Conservation (phyloP, 2,888 invertebrate species). For the Drosophila neonasuta region DNA sequence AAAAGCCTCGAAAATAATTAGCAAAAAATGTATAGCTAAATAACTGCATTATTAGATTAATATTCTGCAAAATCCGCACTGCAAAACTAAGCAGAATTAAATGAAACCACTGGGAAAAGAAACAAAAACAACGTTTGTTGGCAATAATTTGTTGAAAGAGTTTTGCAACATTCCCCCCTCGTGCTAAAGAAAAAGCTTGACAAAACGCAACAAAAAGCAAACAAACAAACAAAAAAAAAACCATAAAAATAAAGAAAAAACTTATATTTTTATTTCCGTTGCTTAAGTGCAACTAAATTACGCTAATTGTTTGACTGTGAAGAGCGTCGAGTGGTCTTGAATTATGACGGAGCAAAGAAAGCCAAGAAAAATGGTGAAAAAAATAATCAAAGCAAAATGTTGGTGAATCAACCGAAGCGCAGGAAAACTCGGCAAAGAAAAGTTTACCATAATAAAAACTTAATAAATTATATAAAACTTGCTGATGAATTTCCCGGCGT, state of each 20-base stretch:
- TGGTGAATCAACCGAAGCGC: conserved; percentile 32
- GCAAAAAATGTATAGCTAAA: background rate
- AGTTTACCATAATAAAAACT: conserved; percentile 39
- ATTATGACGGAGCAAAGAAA: conserved; percentile 47
- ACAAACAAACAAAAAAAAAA: background rate
- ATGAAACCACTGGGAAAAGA: conserved; percentile 20
- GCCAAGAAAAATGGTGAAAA: conserved; percentile 25
- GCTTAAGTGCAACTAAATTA: conserved; percentile 75
- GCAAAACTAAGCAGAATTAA: conserved; percentile 11
- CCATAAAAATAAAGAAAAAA: conserved; percentile 14
- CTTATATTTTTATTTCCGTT: conserved; percentile 67
- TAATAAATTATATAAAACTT: conserved; percentile 54
- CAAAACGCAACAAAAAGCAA: conserved; percentile 22
- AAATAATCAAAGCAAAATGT: conserved; percentile 19
- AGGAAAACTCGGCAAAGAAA: conserved; percentile 27
- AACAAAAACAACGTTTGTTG: conserved; percentile 27
- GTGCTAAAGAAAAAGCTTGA: conserved; percentile 14
- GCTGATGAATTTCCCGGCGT: conserved; percentile 52
- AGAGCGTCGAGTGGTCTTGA: conserved; percentile 41
- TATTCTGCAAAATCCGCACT: conserved; percentile 4
- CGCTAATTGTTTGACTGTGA: conserved; percentile 62
- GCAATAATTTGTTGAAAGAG: conserved; percentile 30
- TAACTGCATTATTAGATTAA: background rate
- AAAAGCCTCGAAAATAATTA: conserved; percentile 3
- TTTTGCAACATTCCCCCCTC: conserved; percentile 15